Conservation (phyloP, 2,797 vertebrate genomes). For the Acanthornis magna region DNA sequence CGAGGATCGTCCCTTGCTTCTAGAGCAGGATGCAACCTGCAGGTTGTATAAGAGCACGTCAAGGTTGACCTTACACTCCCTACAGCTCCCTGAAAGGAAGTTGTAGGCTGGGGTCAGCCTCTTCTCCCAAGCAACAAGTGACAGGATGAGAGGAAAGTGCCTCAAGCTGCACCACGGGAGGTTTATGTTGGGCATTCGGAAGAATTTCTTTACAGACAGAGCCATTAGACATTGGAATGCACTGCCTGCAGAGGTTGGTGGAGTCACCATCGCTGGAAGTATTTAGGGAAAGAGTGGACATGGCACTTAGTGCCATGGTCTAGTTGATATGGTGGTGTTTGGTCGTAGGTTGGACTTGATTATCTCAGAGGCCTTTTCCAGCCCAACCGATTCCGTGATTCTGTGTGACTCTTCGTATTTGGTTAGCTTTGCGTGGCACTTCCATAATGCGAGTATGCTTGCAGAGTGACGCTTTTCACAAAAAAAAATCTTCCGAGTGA, state of each 20-base stretch:
- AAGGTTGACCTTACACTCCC: not conserved
- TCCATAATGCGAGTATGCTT: rapidly evolving
- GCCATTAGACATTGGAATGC: not conserved
- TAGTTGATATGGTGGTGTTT: not conserved
- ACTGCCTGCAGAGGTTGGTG: not conserved
- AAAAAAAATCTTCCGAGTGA: not conserved
- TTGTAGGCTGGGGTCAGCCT: not conserved
- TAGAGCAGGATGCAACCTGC: not conserved
- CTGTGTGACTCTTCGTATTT: not conserved
- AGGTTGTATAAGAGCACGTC: not conserved
- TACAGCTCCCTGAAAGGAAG: not conserved
- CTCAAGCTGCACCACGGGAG: not conserved
- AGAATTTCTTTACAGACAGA: not conserved
- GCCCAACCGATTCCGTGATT: not conserved
- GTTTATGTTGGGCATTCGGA: not conserved
- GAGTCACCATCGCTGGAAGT: not conserved
- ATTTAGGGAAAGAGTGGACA: not conserved
- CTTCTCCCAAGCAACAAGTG: not conserved
- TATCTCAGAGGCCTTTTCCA: not conserved
- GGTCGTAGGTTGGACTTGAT: not conserved
- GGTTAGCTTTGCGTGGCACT: rapidly evolving
- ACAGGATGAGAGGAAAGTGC: not conserved
- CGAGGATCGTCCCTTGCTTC: not conserved
- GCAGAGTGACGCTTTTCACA: not conserved
- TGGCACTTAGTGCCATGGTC: not conserved